Conservation (phyloP, 2,113 vertebrate genomes). For the Dissostichus mawsoni region DNA sequence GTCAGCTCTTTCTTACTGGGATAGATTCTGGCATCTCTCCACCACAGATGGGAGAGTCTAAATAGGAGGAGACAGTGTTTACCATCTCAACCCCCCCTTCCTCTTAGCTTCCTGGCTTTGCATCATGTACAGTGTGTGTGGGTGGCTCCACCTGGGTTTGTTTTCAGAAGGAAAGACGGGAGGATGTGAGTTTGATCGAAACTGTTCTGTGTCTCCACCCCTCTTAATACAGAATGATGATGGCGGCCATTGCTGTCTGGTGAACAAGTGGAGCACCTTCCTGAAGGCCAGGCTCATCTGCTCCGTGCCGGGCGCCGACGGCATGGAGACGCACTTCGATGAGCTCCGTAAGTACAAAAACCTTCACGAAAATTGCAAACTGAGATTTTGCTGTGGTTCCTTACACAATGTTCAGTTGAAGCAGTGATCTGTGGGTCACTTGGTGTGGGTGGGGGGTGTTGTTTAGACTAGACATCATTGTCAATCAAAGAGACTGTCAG, state of each 20-base stretch:
- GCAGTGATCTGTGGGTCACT: not conserved
- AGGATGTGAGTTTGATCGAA: slow-evolving; percentile 46
- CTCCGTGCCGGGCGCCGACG: slow-evolving; percentile 93
- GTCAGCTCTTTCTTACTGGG: slow-evolving; percentile 49
- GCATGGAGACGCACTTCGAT: slow-evolving; percentile 97
- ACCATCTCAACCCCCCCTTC: slow-evolving; percentile 30
- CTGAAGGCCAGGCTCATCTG: slow-evolving; percentile 97
- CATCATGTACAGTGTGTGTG: slow-evolving; percentile 49
- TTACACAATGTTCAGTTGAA: not conserved
- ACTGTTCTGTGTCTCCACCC: slow-evolving; percentile 42
- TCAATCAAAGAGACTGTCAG: slow-evolving; percentile 41
- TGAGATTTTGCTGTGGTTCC: not conserved
- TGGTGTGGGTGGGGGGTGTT: slow-evolving; percentile 33
- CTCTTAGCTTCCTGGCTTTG: slow-evolving; percentile 49
- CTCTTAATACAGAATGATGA: slow-evolving; percentile 90
- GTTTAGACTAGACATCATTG: slow-evolving; percentile 17
- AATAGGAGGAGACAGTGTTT: slow-evolving; percentile 68
- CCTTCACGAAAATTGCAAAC: not conserved
- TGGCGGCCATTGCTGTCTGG: slow-evolving; percentile 97
- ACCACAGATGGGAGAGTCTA: slow-evolving; percentile 70
- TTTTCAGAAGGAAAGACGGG: slow-evolving; percentile 38
- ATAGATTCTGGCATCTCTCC: slow-evolving; percentile 51
- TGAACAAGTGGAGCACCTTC: slow-evolving; percentile 99
- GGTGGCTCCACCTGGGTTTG: slow-evolving; percentile 69
- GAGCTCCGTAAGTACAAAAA: slow-evolving; percentile 91